phyloP scores from a whole-genome alignment of 1,140 invertebrate genomes.

The Drosophila lacertosa region DNA sequence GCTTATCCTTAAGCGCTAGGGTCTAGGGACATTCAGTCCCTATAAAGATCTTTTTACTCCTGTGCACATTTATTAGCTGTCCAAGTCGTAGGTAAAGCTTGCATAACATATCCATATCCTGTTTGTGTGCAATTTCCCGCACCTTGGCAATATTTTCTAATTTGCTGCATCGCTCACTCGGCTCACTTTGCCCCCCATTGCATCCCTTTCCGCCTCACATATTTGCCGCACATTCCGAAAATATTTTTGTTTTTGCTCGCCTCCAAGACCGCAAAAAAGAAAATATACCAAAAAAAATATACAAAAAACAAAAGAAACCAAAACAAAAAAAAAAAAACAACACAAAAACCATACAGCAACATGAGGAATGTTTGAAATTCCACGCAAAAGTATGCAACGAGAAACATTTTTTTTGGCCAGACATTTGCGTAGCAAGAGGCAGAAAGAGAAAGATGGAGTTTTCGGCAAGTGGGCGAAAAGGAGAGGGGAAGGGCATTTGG shows the following conservation, averaged over 20 bases:
- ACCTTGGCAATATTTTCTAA: constrained; percentile 49
- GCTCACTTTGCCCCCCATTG: no score
- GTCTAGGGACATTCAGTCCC: no score
- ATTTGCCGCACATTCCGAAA: constrained; percentile 54
- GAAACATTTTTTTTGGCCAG: constrained; percentile 57
- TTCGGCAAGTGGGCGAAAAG: not conserved
- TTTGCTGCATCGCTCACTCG: constrained; percentile 41
- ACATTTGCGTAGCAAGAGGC: constrained; percentile 52
- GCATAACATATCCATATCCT: constrained; percentile 35
- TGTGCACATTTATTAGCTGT: not conserved
- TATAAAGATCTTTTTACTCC: no score
- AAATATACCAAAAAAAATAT: constrained; percentile 22
- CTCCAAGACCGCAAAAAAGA: constrained; percentile 14
- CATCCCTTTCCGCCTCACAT: constrained; percentile 8
- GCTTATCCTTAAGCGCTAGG: no score
- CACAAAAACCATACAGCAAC: constrained; percentile 32
- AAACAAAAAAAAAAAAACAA: constrained; percentile 23
- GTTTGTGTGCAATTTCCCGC: constrained; percentile 27
- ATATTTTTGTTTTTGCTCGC: constrained; percentile 59
- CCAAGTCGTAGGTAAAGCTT: no score
- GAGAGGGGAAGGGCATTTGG: constrained; percentile 34
- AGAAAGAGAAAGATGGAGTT: constrained; percentile 26
- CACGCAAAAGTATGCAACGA: constrained; percentile 62
- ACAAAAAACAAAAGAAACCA: constrained; percentile 2
- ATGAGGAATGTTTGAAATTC: constrained; percentile 64